Percentiles rank a stretch among this genome's conserved stretches.
Evolutionary conservation across 2,888 invertebrate species (phyloP).

Genomic region (Eupithecia vulgata): DNA sequence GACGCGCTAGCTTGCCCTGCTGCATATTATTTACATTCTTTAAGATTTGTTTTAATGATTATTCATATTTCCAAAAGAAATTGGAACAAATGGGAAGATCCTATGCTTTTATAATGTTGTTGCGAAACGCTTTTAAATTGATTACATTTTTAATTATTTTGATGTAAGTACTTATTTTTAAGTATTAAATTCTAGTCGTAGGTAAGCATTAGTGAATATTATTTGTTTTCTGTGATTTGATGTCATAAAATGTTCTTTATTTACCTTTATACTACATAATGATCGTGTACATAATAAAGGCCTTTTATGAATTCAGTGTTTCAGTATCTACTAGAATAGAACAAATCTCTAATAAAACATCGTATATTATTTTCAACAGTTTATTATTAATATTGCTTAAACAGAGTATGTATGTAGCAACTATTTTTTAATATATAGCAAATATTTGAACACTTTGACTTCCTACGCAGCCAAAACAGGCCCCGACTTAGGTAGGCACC

Average conservation of each 20-base stretch:
- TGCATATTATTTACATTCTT: background rate
- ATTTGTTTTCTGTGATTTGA: constrained; percentile 18
- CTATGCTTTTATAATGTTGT: background rate
- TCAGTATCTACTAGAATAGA: background rate
- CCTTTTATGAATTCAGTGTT: constrained; percentile 23
- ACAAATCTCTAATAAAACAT: constrained; percentile 19
- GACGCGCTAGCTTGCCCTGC: no score
- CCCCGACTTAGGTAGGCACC: constrained; percentile 49
- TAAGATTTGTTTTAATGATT: background rate
- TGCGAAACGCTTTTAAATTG: constrained; percentile 2
- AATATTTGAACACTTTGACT: constrained; percentile 52
- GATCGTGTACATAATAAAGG: constrained; percentile 29
- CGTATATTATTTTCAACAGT: constrained; percentile 34
- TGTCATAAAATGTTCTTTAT: constrained; percentile 14
- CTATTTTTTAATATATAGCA: constrained; percentile 18
- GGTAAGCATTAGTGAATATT: constrained; percentile 16
- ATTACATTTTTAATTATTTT: background rate
- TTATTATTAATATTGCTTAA: constrained; percentile 56
- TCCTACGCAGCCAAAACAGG: constrained; percentile 46
- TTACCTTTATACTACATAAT: constrained; percentile 24
- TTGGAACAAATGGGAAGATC: background rate
- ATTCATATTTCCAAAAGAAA: background rate
- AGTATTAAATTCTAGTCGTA: constrained; percentile 27
- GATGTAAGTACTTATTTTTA: constrained; percentile 18
- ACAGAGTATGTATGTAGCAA: constrained; percentile 14